Evolutionary conservation across 2,888 invertebrate genomes (phyloP), one percentile per base, ranked within the genome.

Genomic region (Drosophila siamana): DNA sequence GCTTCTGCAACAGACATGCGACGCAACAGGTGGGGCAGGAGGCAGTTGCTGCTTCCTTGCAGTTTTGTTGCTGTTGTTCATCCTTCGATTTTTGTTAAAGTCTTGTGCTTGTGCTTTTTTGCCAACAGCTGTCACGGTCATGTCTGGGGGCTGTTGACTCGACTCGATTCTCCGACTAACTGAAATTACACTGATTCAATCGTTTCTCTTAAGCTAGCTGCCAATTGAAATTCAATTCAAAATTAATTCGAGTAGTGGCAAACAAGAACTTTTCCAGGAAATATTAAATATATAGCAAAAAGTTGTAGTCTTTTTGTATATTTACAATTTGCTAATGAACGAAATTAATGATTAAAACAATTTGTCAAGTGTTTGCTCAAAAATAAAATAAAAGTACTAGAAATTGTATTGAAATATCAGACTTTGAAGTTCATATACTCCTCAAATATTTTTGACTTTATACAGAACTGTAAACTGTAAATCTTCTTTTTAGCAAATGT

Each of bases 41-140:
- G 4, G 11, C 48, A 30, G 46, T 16, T n/a, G 30, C 33, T n/a
- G 57, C 22, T 43, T 69, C 56, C 60, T 61, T 69, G 36, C 36
- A 24, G 40, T 62, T 69, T 57, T 55, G 40, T 44, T 61, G 41
- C 44, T 41, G 36, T 22, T 48, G 62, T 40, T 69, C 41, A 60
- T 62, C 60, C 82, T 67, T 69, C 75, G 71, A 71, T 74, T 78
- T 54, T 9, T 7, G 7, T 7, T 47, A n/a, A 30, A 33, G 15
- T 43, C 36, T 40, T 41, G n/a, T n/a, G 33, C 33, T n/a, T n/a
- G 4, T 26, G 11, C 8, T 48, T 80, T 80, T 75, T 74, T 74
- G 60, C 74, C 61, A 55, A 56, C 62, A 66, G 51, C 70, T 84
- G 81, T 80, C 86, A 76, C 73, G 76, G 80, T 76, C 78, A 79